Percentiles rank a stretch among this genome's conserved stretches.
phyloP scores from a whole-genome alignment of 2,113 vertebrate genomes.

The Cricetomys ansorgei region DNA sequence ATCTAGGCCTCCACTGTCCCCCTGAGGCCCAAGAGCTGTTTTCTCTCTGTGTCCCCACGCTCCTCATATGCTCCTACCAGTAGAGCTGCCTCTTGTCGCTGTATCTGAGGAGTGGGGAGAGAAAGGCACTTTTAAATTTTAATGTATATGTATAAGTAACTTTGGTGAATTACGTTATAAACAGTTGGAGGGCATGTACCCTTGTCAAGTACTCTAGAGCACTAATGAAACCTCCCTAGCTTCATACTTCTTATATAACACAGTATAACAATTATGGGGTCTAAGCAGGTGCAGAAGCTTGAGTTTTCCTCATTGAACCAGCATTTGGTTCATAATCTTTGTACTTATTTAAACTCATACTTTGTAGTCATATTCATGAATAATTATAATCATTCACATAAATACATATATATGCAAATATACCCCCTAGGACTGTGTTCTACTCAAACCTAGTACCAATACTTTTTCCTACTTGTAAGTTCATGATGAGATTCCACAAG shows the following conservation, averaged over 20 bases:
- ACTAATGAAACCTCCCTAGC: not conserved
- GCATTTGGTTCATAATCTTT: conserved; percentile 31
- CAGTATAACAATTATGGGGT: not conserved
- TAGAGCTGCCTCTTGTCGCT: conserved; percentile 14
- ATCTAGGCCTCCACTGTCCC: not conserved
- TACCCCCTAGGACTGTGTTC: conserved; percentile 9
- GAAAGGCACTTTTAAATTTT: conserved; percentile 10
- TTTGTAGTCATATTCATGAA: conserved; percentile 8
- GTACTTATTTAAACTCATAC: conserved; percentile 19
- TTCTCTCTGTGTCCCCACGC: not conserved
- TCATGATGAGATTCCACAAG: conserved; percentile 46
- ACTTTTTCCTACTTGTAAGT: conserved; percentile 43
- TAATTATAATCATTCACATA: not conserved
- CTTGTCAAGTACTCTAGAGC: not conserved
- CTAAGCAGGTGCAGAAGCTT: conserved; percentile 10
- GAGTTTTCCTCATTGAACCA: conserved; percentile 15
- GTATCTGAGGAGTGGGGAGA: not conserved
- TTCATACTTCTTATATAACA: not conserved
- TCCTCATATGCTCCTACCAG: not conserved
- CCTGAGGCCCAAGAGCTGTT: not conserved
- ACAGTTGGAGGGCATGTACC: not conserved
- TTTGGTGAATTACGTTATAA: conserved; percentile 1
- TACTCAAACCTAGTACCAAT: not conserved
- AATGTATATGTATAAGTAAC: not conserved
- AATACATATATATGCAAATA: not conserved